Evolutionary conservation across 2,888 invertebrate species (phyloP).

Genomic region (Dynastes hyllus): DNA sequence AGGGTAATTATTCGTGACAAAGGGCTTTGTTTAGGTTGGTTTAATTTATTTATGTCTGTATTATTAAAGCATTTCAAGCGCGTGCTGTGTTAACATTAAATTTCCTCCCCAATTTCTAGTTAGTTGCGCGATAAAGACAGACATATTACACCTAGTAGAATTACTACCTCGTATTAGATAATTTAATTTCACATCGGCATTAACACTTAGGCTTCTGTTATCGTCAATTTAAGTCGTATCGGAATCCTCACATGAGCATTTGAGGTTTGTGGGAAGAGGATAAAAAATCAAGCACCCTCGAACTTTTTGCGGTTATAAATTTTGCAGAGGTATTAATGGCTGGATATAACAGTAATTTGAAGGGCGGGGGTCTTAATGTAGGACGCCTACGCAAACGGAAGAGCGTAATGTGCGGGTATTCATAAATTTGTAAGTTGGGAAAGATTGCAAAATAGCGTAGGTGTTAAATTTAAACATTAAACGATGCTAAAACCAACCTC

Average conservation of each 20-base stretch:
- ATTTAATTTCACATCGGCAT: background rate
- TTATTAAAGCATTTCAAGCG: slow-evolving; percentile 6
- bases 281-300: no score
- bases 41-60: slow-evolving; percentile 14
- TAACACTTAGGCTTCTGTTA: background rate
- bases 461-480: background rate
- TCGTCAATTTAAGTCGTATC: no score
- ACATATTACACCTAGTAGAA: background rate
- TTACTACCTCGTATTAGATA: background rate
- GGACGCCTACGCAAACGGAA: background rate
- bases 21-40: slow-evolving; percentile 13
- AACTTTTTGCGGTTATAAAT: background rate
- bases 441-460: background rate
- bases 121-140: background rate
- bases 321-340: background rate
- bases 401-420: background rate
- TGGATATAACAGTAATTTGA: background rate
- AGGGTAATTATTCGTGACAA: slow-evolving; percentile 11
- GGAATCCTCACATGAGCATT: no score
- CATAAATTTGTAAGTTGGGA: slow-evolving; percentile 9
- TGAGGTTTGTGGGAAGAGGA: no score
- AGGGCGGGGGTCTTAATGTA: background rate
- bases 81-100: background rate
- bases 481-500: background rate
- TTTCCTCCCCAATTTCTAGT: background rate